A percentile compares a stretch with the other conserved stretches of the same genome.
These are phyloP conservation scores for Spea bombifrons DNA, from an alignment of 2,113 vertebrate species.

Conservation along the genomic window DNA sequence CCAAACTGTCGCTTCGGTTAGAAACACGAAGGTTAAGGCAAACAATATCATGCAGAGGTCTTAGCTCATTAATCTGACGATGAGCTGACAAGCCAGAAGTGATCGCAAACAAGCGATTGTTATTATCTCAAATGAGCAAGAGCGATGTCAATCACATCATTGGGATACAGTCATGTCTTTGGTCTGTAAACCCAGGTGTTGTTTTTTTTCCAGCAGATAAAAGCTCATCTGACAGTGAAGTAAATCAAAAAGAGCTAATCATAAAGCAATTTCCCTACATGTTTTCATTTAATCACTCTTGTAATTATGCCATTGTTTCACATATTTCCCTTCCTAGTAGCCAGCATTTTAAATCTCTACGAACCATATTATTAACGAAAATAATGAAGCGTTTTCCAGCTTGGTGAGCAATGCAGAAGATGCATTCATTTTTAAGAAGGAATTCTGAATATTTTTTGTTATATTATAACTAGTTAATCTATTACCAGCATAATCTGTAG, in stretches of 20 bases:
- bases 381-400: background rate
- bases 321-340: background rate
- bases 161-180: slow-evolving; percentile 30
- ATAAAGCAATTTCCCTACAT: background rate
- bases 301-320: slow-evolving; percentile 3
- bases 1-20: background rate
- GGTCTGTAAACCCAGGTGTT: slow-evolving; percentile 30
- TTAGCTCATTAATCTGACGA: slow-evolving; percentile 42
- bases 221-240: background rate
- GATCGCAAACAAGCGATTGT: slow-evolving; percentile 30
- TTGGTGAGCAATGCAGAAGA: background rate
- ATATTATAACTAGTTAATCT: background rate
- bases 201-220: slow-evolving; percentile 12
- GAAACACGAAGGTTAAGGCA: slow-evolving; percentile 14
- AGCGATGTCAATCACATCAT: slow-evolving; percentile 28
- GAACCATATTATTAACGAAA: background rate
- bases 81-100: slow-evolving; percentile 38
- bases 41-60: slow-evolving; percentile 37
- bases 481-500: no score
- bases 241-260: slow-evolving; percentile 12
- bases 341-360: background rate
- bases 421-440: background rate
- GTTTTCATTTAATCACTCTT: slow-evolving; percentile 8
- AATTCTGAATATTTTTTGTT: background rate
- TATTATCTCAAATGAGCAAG: slow-evolving; percentile 34